Percentiles rank a stretch among this genome's conserved stretches.
Conservation (phyloP, 2,113 vertebrate species). For the Mandrillus leucophaeus region DNA sequence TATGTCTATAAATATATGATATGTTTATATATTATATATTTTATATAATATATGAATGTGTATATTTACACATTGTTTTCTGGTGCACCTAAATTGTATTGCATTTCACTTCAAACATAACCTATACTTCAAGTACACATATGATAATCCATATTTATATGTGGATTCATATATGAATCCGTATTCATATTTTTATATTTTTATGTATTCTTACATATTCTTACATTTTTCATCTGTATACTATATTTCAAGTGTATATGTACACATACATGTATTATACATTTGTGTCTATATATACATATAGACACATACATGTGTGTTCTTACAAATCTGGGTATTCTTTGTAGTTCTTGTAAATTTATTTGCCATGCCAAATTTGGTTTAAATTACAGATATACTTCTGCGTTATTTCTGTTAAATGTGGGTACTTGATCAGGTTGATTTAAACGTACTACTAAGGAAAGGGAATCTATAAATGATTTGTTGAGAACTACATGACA, state of each 20-base stretch:
- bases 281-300: background rate
- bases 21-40: background rate
- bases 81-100: background rate
- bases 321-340: background rate
- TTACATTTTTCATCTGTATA: background rate
- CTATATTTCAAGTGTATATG: background rate
- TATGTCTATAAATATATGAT: background rate
- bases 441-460: conserved; percentile 15
- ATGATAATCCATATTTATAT: background rate
- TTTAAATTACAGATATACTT: background rate
- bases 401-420: background rate
- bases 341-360: background rate
- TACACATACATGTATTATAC: background rate
- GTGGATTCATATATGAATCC: background rate
- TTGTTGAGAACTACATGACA: conserved; percentile 41
- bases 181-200: background rate
- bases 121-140: background rate
- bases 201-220: background rate
- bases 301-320: background rate
- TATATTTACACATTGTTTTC: background rate
- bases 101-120: background rate
- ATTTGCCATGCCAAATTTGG: background rate
- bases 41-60: background rate
- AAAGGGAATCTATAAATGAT: background rate
- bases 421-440: background rate